Base-by-base conservation (phyloP, 2,888 invertebrate species). In the Lymantria dispar region DNA sequence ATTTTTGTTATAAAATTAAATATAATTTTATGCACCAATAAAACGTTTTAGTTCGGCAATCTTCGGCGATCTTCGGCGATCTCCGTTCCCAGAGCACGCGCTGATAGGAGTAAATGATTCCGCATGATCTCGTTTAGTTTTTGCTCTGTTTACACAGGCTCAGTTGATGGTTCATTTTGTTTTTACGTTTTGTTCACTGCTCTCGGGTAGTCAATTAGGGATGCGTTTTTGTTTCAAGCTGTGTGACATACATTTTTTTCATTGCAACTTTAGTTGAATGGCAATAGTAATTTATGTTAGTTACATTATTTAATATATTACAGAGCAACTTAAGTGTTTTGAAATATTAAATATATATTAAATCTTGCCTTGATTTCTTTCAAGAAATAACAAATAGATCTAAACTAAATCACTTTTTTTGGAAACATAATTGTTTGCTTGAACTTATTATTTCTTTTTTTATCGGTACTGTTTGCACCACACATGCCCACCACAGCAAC, bases 61-160 rank as follows among this genome's bases (percentile, higher is more conserved):
- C 73, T 72, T 74, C 74, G 75, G 72, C 77, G 78, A 77, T 76
- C 80, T 80, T 74, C 76, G 72, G 62, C 50, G 60, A 66, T 70
- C 73, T 68, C 70, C 75, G 74, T 59, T 60, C 56, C 70, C 67
- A 65, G 62, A 65, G 56, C 68, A 62, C 67, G 71, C 76, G 72
- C 74, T 79, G 85, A 85, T 85, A 83, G 84, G 79, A 85, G 86
- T 87, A 87, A 89, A 86, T 83, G 87, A 87, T 85, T 86, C 86
- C 83, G 78, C 83, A 82, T 87, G 85, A 84, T 85, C 83, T 80
- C 77, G 85, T 85, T 84, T 80, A 62, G 75, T 83, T 88, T 86
- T 87, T 87, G 83, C 72, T 84, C 83, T 82, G 78, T 84, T 85
- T 84, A 81, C 78, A 54, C 68, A 77, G 83, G 78, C 79, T 70